phyloP scores from a whole-genome alignment of 2,888 invertebrate species.

The Syrista parreyssii region DNA sequence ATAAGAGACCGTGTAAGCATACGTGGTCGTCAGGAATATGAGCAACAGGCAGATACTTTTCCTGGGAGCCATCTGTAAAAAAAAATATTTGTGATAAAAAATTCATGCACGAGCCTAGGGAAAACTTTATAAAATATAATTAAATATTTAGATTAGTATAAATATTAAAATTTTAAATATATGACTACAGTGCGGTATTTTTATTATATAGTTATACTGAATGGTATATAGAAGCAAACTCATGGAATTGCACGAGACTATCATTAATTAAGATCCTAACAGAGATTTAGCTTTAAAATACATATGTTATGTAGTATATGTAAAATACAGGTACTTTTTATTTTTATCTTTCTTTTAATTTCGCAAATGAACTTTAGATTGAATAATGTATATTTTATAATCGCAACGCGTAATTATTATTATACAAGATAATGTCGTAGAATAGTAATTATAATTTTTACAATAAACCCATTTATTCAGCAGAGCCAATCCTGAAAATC shows the following conservation, averaged over 20 bases:
- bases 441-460: no score
- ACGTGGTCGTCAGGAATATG: slow-evolving; percentile 47
- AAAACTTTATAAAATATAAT: background rate
- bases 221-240: background rate
- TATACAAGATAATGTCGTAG: no score
- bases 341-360: background rate
- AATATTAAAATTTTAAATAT: background rate
- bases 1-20: slow-evolving; percentile 51
- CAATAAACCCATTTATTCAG: no score
- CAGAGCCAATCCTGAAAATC: background rate
- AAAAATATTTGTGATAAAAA: background rate
- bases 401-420: no score
- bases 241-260: background rate
- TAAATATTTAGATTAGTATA: background rate
- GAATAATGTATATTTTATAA: no score
- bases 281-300: background rate
- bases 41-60: slow-evolving; percentile 51
- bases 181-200: background rate
- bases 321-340: background rate
- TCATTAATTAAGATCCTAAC: background rate
- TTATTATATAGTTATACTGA: background rate
- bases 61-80: slow-evolving; percentile 59
- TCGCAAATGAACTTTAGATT: background rate
- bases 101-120: background rate
- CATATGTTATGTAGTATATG: background rate